phyloP scores from a whole-genome alignment of 2,888 invertebrate genomes.

The Crematogaster levior region DNA sequence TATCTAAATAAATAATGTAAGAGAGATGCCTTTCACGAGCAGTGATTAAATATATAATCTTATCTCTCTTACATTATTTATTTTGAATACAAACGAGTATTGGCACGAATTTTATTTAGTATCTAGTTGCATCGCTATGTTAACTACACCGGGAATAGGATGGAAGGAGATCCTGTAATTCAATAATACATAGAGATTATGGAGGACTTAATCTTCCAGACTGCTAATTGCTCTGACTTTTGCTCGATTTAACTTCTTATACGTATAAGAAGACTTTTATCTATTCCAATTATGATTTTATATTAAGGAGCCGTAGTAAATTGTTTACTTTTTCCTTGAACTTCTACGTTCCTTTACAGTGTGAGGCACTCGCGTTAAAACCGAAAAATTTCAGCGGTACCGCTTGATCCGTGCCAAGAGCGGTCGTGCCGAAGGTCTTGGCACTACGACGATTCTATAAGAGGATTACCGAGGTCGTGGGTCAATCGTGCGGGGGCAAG shows the following conservation, averaged over 20 bases:
- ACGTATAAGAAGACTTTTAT: too few species aligned
- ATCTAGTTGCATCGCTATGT: background rate
- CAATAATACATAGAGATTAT: conserved; percentile 1
- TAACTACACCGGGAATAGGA: background rate
- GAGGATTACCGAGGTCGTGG: conserved; percentile 73
- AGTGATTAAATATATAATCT: too few species aligned
- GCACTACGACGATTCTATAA: conserved; percentile 56
- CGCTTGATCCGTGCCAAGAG: conserved; percentile 44
- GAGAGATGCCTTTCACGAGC: too few species aligned
- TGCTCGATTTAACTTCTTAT: background rate
- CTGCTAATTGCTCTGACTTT: background rate
- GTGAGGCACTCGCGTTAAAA: background rate
- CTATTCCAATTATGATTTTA: too few species aligned
- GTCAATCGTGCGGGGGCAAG: conserved; percentile 79
- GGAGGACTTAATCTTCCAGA: background rate
- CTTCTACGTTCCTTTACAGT: background rate
- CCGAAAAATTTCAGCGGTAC: conserved; percentile 15
- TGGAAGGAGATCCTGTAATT: background rate
- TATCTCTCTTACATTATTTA: too few species aligned
- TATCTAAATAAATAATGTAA: too few species aligned
- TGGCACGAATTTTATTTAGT: too few species aligned
- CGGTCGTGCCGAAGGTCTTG: conserved; percentile 62
- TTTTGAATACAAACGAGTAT: too few species aligned
- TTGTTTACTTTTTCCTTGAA: too few species aligned
- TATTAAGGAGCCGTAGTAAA: too few species aligned